Base-by-base conservation (phyloP, 1,140 invertebrate species). In the Bursaphelenchus mucronatus region DNA sequence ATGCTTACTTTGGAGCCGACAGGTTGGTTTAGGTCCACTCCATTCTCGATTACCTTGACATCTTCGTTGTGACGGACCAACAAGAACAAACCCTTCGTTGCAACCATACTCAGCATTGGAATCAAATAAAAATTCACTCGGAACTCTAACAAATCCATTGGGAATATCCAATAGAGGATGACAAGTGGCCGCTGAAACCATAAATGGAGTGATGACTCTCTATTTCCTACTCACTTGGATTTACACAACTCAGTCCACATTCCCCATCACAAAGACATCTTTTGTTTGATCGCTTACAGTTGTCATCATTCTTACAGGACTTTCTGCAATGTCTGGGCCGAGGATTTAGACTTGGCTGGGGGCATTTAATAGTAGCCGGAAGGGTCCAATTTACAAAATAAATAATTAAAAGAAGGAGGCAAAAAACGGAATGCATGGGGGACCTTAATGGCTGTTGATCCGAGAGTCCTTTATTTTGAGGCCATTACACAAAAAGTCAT, bases 241-340 rank as follows among this genome's bases (percentile, higher is more conserved):
- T 94, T 65, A 97, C 92, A 83, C 94, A 97, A 15, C 91, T 94
- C 87, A 93, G 89, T 21, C 94, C 94, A 80, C 94, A 97, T 3
- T 89, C 87, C 44, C 92, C 94, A 79, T 97, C 94, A 81, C 94
- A 97, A 52, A 94, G 85, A 80, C 94, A 97, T 78, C 91, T 90
- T 83, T 95, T 95, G 83, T 92, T 90, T 82, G 92, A 89, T 79
- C 91, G 94, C 82, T 94, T 94, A 83, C 94, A 97, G 79, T 97
- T 92, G 76, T 90, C 89, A 78, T 97, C 91, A 0, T 89, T 88
- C 0, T 88, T 90, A 81, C 94, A 97, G 81, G 94, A 91, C 66
- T 93, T 87, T 51, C 94, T 85, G 83, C 94, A 97, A 64, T 73
- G 67, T 30, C 65, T 61, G 1, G 74, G 76, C 9, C 74, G 63